These are phyloP conservation scores for Philereme transversata DNA, from an alignment of 2,888 invertebrate species.

Conservation along the genomic window DNA sequence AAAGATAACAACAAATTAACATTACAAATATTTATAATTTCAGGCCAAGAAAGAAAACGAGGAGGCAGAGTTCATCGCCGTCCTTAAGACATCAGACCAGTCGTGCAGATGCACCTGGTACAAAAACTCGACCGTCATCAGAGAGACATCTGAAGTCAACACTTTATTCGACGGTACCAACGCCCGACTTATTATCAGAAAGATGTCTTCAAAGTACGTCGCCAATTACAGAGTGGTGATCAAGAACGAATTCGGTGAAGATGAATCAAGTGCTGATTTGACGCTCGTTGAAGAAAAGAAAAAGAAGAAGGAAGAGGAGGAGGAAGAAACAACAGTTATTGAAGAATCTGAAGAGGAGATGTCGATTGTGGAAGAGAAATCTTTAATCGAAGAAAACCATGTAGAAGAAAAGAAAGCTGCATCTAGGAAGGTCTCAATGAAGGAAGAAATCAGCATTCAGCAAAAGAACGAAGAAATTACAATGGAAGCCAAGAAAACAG, in stretches of 20 bases:
- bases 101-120: constrained; percentile 94
- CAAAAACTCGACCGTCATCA: constrained; percentile 90
- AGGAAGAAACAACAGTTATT: constrained; percentile 74
- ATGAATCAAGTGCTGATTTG: constrained; percentile 93
- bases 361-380: constrained; percentile 76
- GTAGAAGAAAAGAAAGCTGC: constrained; percentile 66
- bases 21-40: constrained; percentile 19
- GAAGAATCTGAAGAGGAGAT: constrained; percentile 81
- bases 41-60: constrained; percentile 83
- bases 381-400: constrained; percentile 77
- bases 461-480: constrained; percentile 34
- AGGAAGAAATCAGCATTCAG: constrained; percentile 64
- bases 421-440: constrained; percentile 64
- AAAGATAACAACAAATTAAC: background rate
- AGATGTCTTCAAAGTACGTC: constrained; percentile 89
- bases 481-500: constrained; percentile 60
- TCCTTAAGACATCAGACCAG: constrained; percentile 89
- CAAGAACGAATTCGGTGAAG: constrained; percentile 95
- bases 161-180: constrained; percentile 93
- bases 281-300: constrained; percentile 88
- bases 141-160: constrained; percentile 89
- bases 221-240: constrained; percentile 94
- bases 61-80: constrained; percentile 90
- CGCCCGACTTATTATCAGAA: constrained; percentile 90
- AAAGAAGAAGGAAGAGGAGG: constrained; percentile 81